These are phyloP conservation scores for Paedocypris sp. DNA, from an alignment of 2,113 vertebrate species.

Conservation along the genomic window DNA sequence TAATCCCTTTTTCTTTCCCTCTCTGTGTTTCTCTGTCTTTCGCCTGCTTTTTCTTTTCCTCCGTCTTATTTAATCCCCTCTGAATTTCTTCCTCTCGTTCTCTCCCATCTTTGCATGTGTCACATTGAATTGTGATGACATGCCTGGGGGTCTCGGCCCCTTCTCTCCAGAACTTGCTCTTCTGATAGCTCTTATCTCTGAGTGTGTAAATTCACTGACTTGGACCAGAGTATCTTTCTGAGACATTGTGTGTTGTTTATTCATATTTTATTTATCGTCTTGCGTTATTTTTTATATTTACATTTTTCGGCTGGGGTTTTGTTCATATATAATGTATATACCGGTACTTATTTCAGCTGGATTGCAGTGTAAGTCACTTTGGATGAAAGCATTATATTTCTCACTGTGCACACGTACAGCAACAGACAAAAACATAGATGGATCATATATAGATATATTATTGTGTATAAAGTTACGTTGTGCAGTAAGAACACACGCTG, in stretches of 20 bases:
- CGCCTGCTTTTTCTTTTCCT: constrained; percentile 43
- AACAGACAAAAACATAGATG: too few species aligned
- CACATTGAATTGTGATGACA: constrained; percentile 65
- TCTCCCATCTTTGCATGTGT: constrained; percentile 56
- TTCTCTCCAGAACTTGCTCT: constrained; percentile 56
- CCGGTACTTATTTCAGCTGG: too few species aligned
- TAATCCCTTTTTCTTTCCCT: constrained; percentile 32
- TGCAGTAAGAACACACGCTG: too few species aligned
- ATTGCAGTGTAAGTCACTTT: too few species aligned
- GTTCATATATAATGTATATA: constrained; percentile 8
- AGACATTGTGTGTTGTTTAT: constrained; percentile 9
- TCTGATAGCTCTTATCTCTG: constrained; percentile 60
- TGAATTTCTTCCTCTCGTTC: constrained; percentile 28
- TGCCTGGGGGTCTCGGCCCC: constrained; percentile 58
- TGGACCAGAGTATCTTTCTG: constrained; percentile 11
- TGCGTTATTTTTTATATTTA: constrained; percentile 3
- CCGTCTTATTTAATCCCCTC: constrained; percentile 49
- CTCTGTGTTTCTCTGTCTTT: constrained; percentile 38
- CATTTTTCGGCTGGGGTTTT: background rate
- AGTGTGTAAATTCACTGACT: constrained; percentile 56
- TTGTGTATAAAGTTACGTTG: too few species aligned
- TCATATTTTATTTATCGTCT: constrained; percentile 3
- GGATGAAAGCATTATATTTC: too few species aligned
- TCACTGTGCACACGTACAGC: too few species aligned
- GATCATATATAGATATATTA: too few species aligned